phyloP scores from a whole-genome alignment of 2,797 vertebrate species.

The Cossypha dichroa region DNA sequence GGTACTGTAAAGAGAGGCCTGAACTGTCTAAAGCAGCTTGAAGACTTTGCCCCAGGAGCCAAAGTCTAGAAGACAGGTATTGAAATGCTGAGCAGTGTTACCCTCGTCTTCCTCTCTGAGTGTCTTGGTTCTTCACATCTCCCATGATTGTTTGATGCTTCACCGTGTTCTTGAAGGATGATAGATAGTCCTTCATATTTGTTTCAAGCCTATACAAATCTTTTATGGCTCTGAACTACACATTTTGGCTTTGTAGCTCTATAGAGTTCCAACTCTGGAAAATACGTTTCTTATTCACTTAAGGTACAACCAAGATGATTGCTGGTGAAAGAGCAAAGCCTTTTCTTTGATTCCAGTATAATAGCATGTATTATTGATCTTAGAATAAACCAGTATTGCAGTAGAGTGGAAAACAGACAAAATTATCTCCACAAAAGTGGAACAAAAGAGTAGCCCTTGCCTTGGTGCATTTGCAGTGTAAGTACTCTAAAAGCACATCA shows the following conservation, averaged over 20 bases:
- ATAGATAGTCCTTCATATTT: not conserved
- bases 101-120: not conserved
- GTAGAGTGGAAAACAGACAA: not conserved
- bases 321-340: not conserved
- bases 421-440: not conserved
- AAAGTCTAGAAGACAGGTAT: not conserved
- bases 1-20: not conserved
- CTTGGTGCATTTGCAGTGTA: not conserved
- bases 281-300: not conserved
- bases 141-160: not conserved
- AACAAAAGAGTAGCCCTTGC: not conserved
- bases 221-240: not conserved
- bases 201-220: not conserved
- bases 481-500: not conserved
- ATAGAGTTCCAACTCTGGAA: not conserved
- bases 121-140: not conserved
- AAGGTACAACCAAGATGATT: not conserved
- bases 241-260: not conserved
- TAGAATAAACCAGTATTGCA: not conserved
- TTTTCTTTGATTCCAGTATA: not conserved
- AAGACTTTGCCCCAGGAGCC: not conserved
- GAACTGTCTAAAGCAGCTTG: not conserved
- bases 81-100: not conserved
- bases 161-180: not conserved
- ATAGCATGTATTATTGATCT: not conserved